Evolutionary conservation across 2,113 vertebrate species (phyloP), one percentile per base, ranked within the genome.

Genomic region (Trochalopteron elliotii): DNA sequence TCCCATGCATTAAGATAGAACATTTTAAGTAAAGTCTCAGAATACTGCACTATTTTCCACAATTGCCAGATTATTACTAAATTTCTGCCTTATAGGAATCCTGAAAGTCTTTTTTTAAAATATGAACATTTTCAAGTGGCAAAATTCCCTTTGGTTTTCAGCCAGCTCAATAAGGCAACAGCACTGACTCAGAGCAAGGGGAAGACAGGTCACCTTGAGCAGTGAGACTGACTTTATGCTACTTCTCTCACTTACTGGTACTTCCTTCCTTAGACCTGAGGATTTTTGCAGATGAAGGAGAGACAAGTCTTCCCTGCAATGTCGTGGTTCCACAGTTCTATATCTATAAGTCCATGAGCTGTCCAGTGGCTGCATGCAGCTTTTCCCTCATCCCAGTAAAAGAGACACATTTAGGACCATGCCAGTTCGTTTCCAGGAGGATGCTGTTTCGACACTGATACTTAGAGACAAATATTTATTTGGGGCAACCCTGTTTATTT

Each of bases 401-500:
- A 83, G 15, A 88, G 33, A 59, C 31, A 37, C 47, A 64, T 52
- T 53, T 47, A 80, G 37, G 59, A 86, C 77, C 45, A 27, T 44
- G 2, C 33, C 52, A 59, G 71, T 72, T 63, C 7, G 4, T 63
- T 94, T 86, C 71, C 82, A 94, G 68, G 17, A 80, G 42, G 71
- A 69, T 79, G 40, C 24, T 92, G 42, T 53, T 93, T 89, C 94
- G 74, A 89, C 9, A 23, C 14, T 47, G 84, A 90, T 91, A 72
- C 42, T 87, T 78, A 28, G 85, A 86, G 49, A 74, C 52, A 96
- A 89, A 90, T 90, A 89, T 95, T 93, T 95, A 67, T 94, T 89
- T 92, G 72, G 56, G 83, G 64, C 15, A 64, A 44, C 40, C 13
- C 60, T 92, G 64, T 78, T 93, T 96, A 64, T 96, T 96, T 96